These are phyloP conservation scores for Talpa occidentalis DNA, from an alignment of 2,113 vertebrate species.

Conservation along the genomic window DNA sequence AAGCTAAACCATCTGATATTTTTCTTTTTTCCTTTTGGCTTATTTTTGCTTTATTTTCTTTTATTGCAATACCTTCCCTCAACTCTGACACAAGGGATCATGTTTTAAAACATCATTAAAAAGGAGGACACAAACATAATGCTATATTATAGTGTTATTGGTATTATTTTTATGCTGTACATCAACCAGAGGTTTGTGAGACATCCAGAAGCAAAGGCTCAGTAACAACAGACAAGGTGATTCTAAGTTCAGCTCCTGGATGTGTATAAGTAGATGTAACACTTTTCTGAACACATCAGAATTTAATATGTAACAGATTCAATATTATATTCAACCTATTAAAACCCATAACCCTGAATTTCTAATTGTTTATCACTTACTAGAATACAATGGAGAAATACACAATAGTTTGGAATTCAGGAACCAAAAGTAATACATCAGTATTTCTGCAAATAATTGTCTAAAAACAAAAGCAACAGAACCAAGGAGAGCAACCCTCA, in stretches of 20 bases:
- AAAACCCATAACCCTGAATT: conserved; percentile 17
- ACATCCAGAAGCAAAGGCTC: not conserved
- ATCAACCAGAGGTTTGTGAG: not conserved
- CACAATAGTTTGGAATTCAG: conserved; percentile 47
- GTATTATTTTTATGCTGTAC: not conserved
- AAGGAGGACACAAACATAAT: not conserved
- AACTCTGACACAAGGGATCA: not conserved
- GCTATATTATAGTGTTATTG: not conserved
- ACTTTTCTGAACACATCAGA: conserved; percentile 45
- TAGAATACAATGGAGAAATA: conserved; percentile 24
- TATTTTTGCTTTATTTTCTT: conserved; percentile 23
- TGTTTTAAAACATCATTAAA: conserved; percentile 7
- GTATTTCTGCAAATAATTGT: conserved; percentile 50
- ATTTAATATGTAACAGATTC: conserved; percentile 26
- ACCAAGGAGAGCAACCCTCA: not conserved
- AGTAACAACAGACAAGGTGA: not conserved
- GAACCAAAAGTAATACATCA: conserved; percentile 33
- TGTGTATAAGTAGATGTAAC: not conserved
- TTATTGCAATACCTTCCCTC: not conserved
- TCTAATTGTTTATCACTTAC: conserved; percentile 44
- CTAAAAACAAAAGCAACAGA: conserved; percentile 30
- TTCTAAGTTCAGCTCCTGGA: not conserved
- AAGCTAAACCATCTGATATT: no score
- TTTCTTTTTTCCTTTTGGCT: no score
- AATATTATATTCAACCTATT: conserved; percentile 15